Evolutionary conservation across 2,797 vertebrate species (phyloP).

Genomic region (Chiroxiphia lanceolata): DNA sequence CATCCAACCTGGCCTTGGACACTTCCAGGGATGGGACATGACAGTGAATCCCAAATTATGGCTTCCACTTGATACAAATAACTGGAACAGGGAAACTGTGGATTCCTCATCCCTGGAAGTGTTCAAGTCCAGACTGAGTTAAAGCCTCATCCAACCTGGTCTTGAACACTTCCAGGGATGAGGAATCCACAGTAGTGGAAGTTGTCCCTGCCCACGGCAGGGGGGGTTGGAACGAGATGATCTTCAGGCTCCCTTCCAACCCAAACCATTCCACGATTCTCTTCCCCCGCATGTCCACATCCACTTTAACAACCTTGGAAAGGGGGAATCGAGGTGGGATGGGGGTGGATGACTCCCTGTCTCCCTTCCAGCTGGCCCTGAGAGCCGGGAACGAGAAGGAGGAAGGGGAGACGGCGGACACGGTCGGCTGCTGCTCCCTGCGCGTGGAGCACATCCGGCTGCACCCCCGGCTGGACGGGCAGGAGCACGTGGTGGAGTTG

Average conservation of each 20-base stretch:
- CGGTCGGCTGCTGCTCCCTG: slow-evolving; percentile 83
- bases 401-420: slow-evolving; percentile 78
- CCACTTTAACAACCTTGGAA: not conserved
- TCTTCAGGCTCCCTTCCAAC: not conserved
- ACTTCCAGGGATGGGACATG: too few species aligned
- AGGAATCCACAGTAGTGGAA: not conserved
- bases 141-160: too few species aligned
- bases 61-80: too few species aligned
- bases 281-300: rapidly evolving
- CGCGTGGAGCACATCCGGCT: slow-evolving; percentile 79
- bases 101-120: too few species aligned
- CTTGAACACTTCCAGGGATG: too few species aligned
- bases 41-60: too few species aligned
- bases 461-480: slow-evolving; percentile 54
- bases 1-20: too few species aligned
- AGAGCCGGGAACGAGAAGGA: slow-evolving; percentile 82
- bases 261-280: not conserved
- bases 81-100: too few species aligned
- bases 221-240: rapidly evolving
- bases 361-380: slow-evolving; percentile 73
- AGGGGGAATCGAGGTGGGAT: not conserved
- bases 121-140: too few species aligned
- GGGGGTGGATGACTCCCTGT: rapidly evolving
- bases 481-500: slow-evolving; percentile 77
- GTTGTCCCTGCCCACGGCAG: not conserved